A percentile compares a stretch with the other conserved stretches of the same genome.
phyloP scores from a whole-genome alignment of 2,113 vertebrate genomes.

The Dicrurus megarhynchus region DNA sequence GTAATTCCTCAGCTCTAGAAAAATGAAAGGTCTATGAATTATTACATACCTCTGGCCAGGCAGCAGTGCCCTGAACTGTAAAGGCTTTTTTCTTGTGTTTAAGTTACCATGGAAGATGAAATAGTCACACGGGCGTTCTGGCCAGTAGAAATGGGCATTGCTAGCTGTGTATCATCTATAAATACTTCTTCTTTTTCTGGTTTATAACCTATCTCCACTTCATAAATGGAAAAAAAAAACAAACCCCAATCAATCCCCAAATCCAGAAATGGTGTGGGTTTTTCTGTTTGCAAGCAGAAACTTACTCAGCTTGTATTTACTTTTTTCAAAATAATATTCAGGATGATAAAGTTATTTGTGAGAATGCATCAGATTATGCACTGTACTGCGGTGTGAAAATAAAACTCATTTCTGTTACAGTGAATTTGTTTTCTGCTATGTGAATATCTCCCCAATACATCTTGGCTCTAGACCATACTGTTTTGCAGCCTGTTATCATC shows the following conservation, averaged over 20 bases:
- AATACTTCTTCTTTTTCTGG: constrained; percentile 72
- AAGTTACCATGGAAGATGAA: constrained; percentile 96
- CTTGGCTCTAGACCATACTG: not conserved
- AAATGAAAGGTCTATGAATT: constrained; percentile 88
- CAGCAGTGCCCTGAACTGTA: constrained; percentile 78
- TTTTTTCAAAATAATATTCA: not conserved
- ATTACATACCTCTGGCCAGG: constrained; percentile 77
- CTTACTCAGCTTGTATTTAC: not conserved
- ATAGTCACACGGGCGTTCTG: constrained; percentile 75
- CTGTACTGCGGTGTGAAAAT: not conserved
- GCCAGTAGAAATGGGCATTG: constrained; percentile 73
- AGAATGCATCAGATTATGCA: not conserved
- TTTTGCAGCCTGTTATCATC: not conserved
- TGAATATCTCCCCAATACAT: not conserved
- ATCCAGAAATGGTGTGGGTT: not conserved
- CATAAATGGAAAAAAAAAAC: constrained; percentile 57
- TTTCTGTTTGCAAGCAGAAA: not conserved
- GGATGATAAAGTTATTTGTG: not conserved
- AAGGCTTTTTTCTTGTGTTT: constrained; percentile 84
- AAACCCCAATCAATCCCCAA: not conserved
- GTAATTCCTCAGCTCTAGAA: constrained; percentile 80
- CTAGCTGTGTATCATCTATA: constrained; percentile 76
- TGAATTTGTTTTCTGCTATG: not conserved
- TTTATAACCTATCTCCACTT: constrained; percentile 76
- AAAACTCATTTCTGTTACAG: not conserved